Base-by-base conservation (phyloP, 2,113 vertebrate species). In the Meles meles region DNA sequence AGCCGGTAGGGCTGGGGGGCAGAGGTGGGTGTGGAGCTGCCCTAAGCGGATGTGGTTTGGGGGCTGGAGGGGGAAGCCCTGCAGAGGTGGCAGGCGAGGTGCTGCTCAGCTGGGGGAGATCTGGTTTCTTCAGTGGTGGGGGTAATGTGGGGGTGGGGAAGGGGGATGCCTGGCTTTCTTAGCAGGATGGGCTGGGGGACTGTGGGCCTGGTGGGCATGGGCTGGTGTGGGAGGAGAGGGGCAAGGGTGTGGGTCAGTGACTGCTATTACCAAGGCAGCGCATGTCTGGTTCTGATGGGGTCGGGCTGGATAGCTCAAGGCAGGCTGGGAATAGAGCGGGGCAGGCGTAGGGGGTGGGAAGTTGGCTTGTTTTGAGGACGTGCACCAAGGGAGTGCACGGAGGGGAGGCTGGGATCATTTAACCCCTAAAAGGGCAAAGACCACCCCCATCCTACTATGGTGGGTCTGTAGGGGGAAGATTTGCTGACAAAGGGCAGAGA, bases 31-130 rank as follows among this genome's bases (percentile, higher is more conserved):
- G 65, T 80, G 23, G 80, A 93, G 55, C 85, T 71, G 77, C 91
- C 61, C 21, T 3, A 57, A 93, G 74, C 18, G 52, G 95, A 97
- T 97, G 92, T 98, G 95, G 93, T 96, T 94, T 97, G 55, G 91
- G 85, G 71, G 86, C 10, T 61, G 81, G 31, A 83, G 94, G 90
- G 95, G 95, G 65, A 97, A 90, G 65, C 98, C 96, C 97, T 87
- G 79, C n/a, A 15, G 82, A 93, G 57, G 80, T 59, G 65, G 84
- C 39, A 25, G 65, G 67, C 0, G 0, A 31, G 17, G 81, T 63
- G 21, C 90, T 72, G n/a, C 72, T 95, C 25, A n/a, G 81, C 88
- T 0, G 20, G 4, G 49, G 81, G 86, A 93, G 63, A 94, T 92
- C 79, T 95, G 96, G 79, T 97, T 95, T 97, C 86, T 93, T 91